Evolutionary conservation across 2,888 invertebrate species (phyloP), one percentile per base, ranked within the genome.

Genomic region (Crematogaster levior): DNA sequence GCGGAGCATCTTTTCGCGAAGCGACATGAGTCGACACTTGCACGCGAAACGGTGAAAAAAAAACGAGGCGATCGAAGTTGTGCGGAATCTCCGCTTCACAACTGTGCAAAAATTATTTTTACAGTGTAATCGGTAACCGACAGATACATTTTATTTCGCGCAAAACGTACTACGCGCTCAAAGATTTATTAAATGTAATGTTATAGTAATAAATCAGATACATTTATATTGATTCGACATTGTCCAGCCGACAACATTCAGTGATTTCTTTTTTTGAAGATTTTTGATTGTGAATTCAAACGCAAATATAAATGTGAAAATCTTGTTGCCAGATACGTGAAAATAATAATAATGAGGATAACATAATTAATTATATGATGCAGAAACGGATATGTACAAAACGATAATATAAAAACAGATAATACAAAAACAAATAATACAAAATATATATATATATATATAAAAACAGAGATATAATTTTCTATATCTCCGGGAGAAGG

Each of bases 111-210:
- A 83, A 88, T 85, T 84, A 87, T 82, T 88, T 85, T 72, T 37
- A 68, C 75, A 81, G 63, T 80, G 73, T 82, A 87, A 91, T 85
- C 81, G 86, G 88, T 87, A 63, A 79, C 74, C 85, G 83, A 84
- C 81, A 60, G 88, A 91, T 92, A 90, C 90, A 91, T 90, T 90
- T 84, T 91, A 90, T 91, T 90, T 90, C 73, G 72, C 83, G 63
- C 81, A 83, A 82, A 81, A 86, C 83, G 83, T 82, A 72, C 84
- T 77, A 84, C 77, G 18, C 34, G 18, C 12, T 3, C 21, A 2
- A 51, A 80, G 89, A 92, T 92, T 90, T 92, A 91, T 92, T 89
- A 85, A 91, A 89, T 86, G 27, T 27, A 83, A 90, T 90, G 92
- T 92, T 90, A 91, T 87, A 84, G 88, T 88, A 88, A 92, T 89